These are phyloP conservation scores for Anorthoa munda DNA, from an alignment of 2,888 invertebrate genomes.

Conservation along the genomic window DNA sequence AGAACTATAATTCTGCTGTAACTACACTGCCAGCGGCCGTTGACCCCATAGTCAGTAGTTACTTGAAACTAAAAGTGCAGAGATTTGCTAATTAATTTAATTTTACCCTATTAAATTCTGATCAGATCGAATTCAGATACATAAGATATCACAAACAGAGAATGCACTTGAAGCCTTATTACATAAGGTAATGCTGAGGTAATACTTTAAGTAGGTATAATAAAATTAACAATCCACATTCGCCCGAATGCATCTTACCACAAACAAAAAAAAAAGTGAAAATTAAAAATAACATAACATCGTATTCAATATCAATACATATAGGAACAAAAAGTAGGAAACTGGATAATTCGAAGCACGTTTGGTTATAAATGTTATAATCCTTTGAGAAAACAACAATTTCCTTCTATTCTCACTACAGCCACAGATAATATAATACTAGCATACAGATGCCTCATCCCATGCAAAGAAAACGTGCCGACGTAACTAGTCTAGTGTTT, in stretches of 20 bases:
- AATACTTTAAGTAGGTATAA: conserved; percentile 11
- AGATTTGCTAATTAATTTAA: too few species aligned
- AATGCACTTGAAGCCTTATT: conserved; percentile 8
- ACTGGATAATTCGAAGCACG: not conserved
- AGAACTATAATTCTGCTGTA: too few species aligned
- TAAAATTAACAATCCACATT: conserved; percentile 6
- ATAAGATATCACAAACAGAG: conserved; percentile 18
- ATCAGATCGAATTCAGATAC: conserved; percentile 13
- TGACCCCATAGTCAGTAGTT: too few species aligned
- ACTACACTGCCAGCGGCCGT: too few species aligned
- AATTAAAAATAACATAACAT: not conserved
- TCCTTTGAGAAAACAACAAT: not conserved
- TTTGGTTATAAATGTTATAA: too few species aligned
- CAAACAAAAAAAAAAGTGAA: not conserved
- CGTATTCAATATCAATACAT: not conserved
- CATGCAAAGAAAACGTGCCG: too few species aligned
- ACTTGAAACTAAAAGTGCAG: too few species aligned
- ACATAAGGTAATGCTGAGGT: conserved; percentile 5
- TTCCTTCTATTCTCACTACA: not conserved
- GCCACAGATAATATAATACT: too few species aligned
- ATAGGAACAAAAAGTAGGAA: not conserved
- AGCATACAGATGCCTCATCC: too few species aligned
- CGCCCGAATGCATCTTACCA: not conserved
- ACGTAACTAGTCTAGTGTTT: too few species aligned
- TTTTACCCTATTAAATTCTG: not conserved